phyloP scores from a whole-genome alignment of 2,113 vertebrate species.

The Uropsilus gracilis region DNA sequence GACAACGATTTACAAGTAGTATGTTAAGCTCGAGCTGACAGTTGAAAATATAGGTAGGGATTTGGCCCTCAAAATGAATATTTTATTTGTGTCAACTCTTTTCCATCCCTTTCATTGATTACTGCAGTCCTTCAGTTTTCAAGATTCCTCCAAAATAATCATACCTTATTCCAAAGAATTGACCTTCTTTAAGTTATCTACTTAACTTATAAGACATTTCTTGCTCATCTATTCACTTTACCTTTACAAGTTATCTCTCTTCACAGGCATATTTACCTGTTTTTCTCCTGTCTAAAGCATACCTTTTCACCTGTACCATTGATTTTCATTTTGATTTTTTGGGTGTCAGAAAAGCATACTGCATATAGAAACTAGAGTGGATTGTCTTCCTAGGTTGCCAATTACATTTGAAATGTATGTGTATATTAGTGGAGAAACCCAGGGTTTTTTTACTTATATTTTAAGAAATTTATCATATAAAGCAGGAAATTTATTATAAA shows the following conservation, averaged over 20 bases:
- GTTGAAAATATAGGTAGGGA: neutral
- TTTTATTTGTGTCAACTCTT: neutral
- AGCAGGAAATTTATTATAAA: neutral
- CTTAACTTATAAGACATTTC: neutral
- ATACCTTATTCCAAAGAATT: neutral
- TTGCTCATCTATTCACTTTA: neutral
- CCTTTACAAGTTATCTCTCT: neutral
- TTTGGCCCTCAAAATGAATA: neutral
- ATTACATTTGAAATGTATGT: neutral
- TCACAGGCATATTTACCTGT: neutral
- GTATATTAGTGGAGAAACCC: neutral
- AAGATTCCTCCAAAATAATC: neutral
- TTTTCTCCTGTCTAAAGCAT: neutral
- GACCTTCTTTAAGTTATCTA: neutral
- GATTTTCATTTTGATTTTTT: neutral
- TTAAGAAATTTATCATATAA: conserved; percentile 11
- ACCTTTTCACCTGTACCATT: neutral
- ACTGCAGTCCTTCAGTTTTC: neutral
- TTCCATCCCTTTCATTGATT: neutral
- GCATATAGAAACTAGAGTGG: neutral
- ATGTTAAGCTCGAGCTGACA: neutral
- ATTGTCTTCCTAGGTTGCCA: neutral
- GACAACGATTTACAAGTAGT: neutral
- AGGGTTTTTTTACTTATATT: neutral
- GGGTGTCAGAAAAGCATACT: neutral